phyloP scores from a whole-genome alignment of 2,797 vertebrate genomes.

The Pipistrellus kuhlii region DNA sequence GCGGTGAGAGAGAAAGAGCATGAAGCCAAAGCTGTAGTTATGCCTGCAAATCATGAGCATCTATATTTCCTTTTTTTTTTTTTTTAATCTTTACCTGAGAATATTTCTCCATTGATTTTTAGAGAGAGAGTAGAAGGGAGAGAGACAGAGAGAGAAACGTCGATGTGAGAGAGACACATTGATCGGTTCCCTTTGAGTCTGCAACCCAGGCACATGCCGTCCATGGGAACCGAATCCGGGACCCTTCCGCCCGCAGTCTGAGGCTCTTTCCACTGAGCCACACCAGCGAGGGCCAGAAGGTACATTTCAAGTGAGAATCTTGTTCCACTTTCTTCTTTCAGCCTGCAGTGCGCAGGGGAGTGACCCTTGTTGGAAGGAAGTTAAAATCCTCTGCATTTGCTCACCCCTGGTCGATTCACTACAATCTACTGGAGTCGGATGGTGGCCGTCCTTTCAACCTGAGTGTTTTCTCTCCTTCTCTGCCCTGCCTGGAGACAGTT shows the following conservation, averaged over 20 bases:
- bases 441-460: background rate
- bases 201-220: no score
- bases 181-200: no score
- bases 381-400: background rate
- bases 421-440: background rate
- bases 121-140: no score
- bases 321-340: conserved; percentile 5
- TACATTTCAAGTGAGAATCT: background rate
- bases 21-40: background rate
- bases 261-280: no score
- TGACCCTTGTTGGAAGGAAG: background rate
- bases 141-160: no score
- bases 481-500: background rate
- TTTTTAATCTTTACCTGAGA: no score
- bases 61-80: no score
- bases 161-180: no score
- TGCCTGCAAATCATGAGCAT: background rate
- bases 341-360: background rate
- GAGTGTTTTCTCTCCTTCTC: background rate
- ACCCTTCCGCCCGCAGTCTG: no score
- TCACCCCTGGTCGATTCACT: background rate
- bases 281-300: background rate
- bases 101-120: no score
- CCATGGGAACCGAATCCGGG: fast-evolving
- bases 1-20: no score